Evolutionary conservation across 2,797 vertebrate species (phyloP), one percentile per base, ranked within the genome.

Genomic region (Microctenopoma steveboyesi): DNA sequence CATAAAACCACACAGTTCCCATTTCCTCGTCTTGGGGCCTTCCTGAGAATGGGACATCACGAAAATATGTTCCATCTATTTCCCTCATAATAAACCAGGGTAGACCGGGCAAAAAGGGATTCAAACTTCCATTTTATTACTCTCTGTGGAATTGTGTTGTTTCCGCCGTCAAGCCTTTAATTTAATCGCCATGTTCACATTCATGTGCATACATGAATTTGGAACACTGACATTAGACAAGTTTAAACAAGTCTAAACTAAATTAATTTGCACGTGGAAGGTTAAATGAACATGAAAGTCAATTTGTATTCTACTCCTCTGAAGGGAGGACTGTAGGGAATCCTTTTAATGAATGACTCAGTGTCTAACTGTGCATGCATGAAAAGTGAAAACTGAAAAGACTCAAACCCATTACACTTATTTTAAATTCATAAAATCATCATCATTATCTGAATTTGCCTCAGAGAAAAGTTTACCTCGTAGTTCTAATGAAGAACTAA

Each of bases 1-100:
- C 37, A 58, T 77, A 54, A 75, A 79, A 53, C 51, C 16, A 35
- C 55, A 74, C 8, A 22, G 37, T 64, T 46, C 1, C 48, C 25
- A 54, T 47, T 58, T 53, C 13, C 45, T 35, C 50, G 51, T 14
- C 62, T 42, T 47, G 35, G 50, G 60, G 42, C 22, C n/a, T 25
- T 22, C 13, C 37, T 13, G 54, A 45, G 35, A 81, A 66, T 30
- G 59, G 30, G 4, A 22, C 7, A 70, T 60, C 22, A 9, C 11
- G 57, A 49, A 67, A 58, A 58, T 45, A 53, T 25, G 35, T 60
- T 22, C 49, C 25, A 58, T 66, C 66, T 64, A 49, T 47, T 2
- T 35, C 6, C 10, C 43, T 48, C 7, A 46, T 64, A 49, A 72
- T 70, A 15, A 46, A 73, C 43, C 2, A 39, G 42, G 54, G 39